Base-by-base conservation (phyloP, 2,888 invertebrate genomes). In the Nomada fabriciana region DNA sequence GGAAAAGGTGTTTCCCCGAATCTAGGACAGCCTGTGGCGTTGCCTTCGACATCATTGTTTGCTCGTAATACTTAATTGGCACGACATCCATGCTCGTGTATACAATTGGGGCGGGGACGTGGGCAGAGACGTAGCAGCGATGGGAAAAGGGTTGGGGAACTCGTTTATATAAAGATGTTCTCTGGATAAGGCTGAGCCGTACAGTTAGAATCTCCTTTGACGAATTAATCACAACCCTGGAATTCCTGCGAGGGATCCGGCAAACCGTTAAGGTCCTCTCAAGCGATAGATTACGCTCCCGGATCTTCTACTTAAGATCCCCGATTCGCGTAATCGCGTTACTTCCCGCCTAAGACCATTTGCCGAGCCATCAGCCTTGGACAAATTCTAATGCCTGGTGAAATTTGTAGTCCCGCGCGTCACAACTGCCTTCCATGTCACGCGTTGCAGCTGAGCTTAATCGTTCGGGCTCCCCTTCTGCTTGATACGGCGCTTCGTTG, bases 141-240 rank as follows among this genome's bases (percentile, higher is more conserved):
- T 18, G 47, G 43, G 15, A 57, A 52, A n/a, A n/a, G 25, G 57
- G 57, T 47, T 7, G 13, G 25, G 25, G 43, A 60, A 36, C 68
- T 57, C 76, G 55, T 76, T 83, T 67, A 15, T 53, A 71, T 63
- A 82, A 71, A 78, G 77, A 52, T 52, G 59, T 68, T 71, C 59
- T 52, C 15, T 60, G 50, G n/a, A 20, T 29, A 57, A 15, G 36
- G 43, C 29, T 47, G 59, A 50, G 15, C 53, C 64, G 47, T 47
- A 23, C 72, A 50, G 50, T 42, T 36, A 13, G 69, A 36, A 18
- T 65, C 50, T 23, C n/a, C 52, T 74, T 83, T 74, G 74, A 81
- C 71, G 76, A 83, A 83, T 83, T 82, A 81, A 83, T 83, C 77
- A 57, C 74, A 59, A 59, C 11, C 42, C 15, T 55, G 61, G 61